Percentiles rank a stretch among this genome's conserved stretches.
These are phyloP conservation scores for Naso thynnoides DNA, from an alignment of 2,797 vertebrate species.

Conservation along the genomic window DNA sequence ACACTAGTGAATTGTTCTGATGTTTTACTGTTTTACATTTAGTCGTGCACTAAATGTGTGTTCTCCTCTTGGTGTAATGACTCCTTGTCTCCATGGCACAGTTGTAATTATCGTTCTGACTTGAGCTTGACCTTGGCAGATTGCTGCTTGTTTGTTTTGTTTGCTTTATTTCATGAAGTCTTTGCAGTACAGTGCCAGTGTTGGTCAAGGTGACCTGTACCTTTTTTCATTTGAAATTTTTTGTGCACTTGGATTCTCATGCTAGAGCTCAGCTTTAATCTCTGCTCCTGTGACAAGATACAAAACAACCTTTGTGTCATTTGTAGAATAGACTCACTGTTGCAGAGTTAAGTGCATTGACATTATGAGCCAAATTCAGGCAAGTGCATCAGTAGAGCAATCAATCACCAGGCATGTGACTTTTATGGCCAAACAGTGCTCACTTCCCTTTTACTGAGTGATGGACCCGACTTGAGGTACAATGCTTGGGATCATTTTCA, in stretches of 20 bases:
- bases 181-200: slow-evolving; percentile 2
- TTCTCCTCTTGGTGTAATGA: background rate
- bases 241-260: background rate
- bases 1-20: background rate
- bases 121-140: slow-evolving; percentile 23
- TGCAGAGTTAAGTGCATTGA: background rate
- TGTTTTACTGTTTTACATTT: background rate
- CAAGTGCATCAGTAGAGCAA: background rate
- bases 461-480: background rate
- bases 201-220: slow-evolving; percentile 3
- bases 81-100: slow-evolving; percentile 7
- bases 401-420: slow-evolving; percentile 8
- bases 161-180: slow-evolving; percentile 2
- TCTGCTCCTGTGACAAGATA: background rate
- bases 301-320: background rate
- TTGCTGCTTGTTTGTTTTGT: slow-evolving; percentile 20
- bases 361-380: background rate
- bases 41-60: background rate
- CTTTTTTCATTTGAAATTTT: background rate
- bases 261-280: background rate
- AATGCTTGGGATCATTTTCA: background rate
- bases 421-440: background rate
- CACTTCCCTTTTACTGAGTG: slow-evolving; percentile 8
- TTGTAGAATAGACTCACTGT: background rate
- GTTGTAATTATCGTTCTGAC: background rate